Base-by-base conservation (phyloP, 2,888 invertebrate species). In the Sympetrum striolatum region DNA sequence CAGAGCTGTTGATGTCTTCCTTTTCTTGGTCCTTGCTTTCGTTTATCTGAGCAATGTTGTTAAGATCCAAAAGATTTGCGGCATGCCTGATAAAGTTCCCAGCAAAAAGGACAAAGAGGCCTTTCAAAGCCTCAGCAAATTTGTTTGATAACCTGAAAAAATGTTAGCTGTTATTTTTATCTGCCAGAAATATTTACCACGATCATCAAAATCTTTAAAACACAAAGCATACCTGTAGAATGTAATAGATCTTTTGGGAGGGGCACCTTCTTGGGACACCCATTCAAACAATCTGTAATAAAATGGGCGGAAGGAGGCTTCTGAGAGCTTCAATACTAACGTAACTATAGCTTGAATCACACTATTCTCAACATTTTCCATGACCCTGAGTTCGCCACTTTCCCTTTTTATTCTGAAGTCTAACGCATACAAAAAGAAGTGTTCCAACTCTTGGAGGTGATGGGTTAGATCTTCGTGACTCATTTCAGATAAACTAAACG, bases 21-120 rank as follows among this genome's bases (percentile, higher is more conserved):
- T 64, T 60, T 39, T 80, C 44, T 39, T 60, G 82, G 22, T 90
- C 60, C 25, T 39, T 48, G 37, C 81, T 35, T 39, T 90, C 90
- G 93, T 93, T 92, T 92, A 92, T 94, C 93, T 96, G 96, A 18
- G 95, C 94, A 2, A 94, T 94, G 93, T 98, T 97, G 92, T 96
- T 97, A 64, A 95, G 94, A 91, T 96, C 96, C 22, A 98, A 94
- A n/a, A 97, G 93, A 0, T 96, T 95, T 0, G 98, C 96, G 0
- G 98, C 96, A 93, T 98, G 97, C 92, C 96, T 96, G 25, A 98
- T 94, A 92, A 98, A 97, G 92, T 97, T 97, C 0, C 97, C 97
- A 82, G 98, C 98, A 93, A 98, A 99, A n/a, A 98, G 94, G 0
- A 97, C 97, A 93, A 98, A 99, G 0, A 99, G 94, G 8, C 98